Base-by-base conservation (phyloP, 1,140 invertebrate genomes). In the Bombus huntii region DNA sequence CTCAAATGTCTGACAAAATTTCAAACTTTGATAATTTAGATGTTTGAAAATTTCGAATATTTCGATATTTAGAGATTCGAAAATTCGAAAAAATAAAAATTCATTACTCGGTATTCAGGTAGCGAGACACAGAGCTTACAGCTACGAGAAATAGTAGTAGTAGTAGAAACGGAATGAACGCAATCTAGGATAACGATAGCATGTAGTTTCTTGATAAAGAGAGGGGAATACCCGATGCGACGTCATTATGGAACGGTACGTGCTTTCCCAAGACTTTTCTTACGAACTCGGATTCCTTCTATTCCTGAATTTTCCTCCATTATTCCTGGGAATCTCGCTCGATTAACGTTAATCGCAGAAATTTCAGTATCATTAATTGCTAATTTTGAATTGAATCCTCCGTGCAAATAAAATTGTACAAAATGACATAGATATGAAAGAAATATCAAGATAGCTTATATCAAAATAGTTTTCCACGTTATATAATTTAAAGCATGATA, bases 161-260 rank as follows among this genome's bases (percentile, higher is more conserved):
- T 5, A n/a, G 47, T 9, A 22, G 28, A 2, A 25, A 22, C 39
- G 34, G 34, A 59, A 86, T 87, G 59, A 70, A 74, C 47, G 15
- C 82, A 39, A 88, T 85, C 79, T 42, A 22, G 18, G 66, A 47
- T 83, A 88, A 88, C 37, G 79, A 81, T 37, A 34, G 9, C 37
- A 18, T 9, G 34, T 39, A 85, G 31, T 72, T 72, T n/a, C 44
- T 57, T 13, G 62, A 34, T n/a, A 28, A 44, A 31, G 8, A 42
- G 31, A 39, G 53, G 34, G 62, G 25, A 68, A 12, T 31, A 34
- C 22, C 66, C 34, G 42, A 79, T 39, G 34, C n/a, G 37, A 79
- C 59, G 42, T 89, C 37, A 42, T 86, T 88, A 83, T 1, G 8
- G 18, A 37, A 28, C 28, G 15, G 59, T 76, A 89, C 87, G 87